Conservation (phyloP, 2,888 invertebrate genomes). For the Hanleya hanleyi region DNA sequence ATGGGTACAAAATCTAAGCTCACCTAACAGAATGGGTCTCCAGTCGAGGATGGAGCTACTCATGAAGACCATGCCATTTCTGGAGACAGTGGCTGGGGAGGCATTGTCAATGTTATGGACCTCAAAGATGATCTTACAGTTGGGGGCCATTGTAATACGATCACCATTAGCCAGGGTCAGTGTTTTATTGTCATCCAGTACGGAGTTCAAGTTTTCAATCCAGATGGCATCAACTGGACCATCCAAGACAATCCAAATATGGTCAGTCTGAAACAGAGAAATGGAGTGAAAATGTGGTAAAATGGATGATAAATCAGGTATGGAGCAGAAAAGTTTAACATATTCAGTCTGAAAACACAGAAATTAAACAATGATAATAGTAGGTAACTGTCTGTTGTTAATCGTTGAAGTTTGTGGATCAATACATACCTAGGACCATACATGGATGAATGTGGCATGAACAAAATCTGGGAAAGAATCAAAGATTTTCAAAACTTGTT, state of each 20-base stretch:
- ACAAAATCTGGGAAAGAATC: too few species aligned
- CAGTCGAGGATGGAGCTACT: conserved; percentile 95
- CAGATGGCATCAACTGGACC: conserved; percentile 75
- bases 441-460: too few species aligned
- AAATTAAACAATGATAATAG: too few species aligned
- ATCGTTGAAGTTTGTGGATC: too few species aligned
- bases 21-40: conserved; percentile 89
- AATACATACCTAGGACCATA: too few species aligned
- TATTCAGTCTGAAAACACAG: too few species aligned
- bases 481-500: too few species aligned
- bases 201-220: conserved; percentile 75
- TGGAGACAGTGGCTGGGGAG: conserved; percentile 74
- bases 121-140: conserved; percentile 74
- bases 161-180: conserved; percentile 74
- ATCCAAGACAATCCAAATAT: conserved; percentile 73
- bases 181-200: conserved; percentile 75
- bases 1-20: too few species aligned
- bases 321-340: too few species aligned
- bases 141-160: conserved; percentile 74
- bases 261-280: conserved; percentile 75
- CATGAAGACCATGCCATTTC: conserved; percentile 83
- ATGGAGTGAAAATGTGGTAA: neutral
- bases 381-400: too few species aligned
- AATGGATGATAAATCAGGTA: too few species aligned
- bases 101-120: conserved; percentile 75